Evolutionary conservation across 2,113 vertebrate genomes (phyloP).

Genomic region (Mungos mungo): DNA sequence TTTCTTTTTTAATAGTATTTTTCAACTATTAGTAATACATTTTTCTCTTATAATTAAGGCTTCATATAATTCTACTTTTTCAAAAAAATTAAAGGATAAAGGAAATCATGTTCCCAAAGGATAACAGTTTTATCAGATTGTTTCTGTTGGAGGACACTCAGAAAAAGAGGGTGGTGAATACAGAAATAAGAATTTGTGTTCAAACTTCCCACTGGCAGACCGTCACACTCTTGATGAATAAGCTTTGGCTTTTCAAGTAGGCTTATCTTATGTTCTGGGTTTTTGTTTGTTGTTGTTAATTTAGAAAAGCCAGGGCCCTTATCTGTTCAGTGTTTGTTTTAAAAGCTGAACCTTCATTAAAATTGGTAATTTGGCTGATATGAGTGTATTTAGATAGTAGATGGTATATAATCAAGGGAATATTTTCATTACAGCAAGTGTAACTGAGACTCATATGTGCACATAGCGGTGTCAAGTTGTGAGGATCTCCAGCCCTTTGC

Average conservation of each 20-base stretch:
- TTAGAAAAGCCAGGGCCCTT: not conserved
- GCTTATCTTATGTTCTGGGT: not conserved
- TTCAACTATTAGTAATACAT: not conserved
- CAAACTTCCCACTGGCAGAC: not conserved
- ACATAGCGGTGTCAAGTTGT: not conserved
- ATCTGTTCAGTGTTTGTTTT: conserved; percentile 2
- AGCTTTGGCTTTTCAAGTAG: not conserved
- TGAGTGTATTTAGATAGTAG: not conserved
- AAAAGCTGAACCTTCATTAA: not conserved
- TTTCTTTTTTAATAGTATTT: not conserved
- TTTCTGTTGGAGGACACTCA: not conserved
- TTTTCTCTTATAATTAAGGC: not conserved
- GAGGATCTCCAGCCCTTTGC: not conserved
- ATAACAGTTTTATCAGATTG: not conserved
- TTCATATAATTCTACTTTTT: not conserved
- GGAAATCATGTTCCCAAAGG: not conserved
- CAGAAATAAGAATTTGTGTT: not conserved
- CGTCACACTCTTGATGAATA: not conserved
- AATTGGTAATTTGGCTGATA: not conserved
- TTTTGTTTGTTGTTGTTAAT: not conserved
- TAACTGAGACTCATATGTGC: not conserved
- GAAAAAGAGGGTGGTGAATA: not conserved
- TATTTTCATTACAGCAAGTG: not conserved
- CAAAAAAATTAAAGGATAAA: not conserved
- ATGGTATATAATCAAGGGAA: not conserved